phyloP scores from a whole-genome alignment of 1,140 invertebrate species.

The Drusus annulatus region DNA sequence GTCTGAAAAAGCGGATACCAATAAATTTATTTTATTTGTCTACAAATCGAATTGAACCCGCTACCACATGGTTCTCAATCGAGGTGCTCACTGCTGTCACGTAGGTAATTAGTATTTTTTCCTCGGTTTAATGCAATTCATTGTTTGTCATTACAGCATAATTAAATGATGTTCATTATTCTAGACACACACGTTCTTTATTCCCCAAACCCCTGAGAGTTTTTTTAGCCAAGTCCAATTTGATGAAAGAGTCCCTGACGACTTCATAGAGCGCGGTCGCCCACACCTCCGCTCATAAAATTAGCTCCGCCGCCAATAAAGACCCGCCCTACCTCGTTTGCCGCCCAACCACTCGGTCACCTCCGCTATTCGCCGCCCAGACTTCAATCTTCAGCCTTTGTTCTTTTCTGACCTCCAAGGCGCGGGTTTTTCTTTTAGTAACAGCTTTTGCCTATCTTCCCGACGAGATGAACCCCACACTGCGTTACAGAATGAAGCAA shows the following conservation, averaged over 20 bases:
- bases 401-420: background rate
- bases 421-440: background rate
- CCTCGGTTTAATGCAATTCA: too few relatives aligned
- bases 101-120: too few relatives aligned
- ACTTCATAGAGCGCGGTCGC: background rate
- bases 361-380: background rate
- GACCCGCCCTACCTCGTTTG: background rate
- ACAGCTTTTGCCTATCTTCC: background rate
- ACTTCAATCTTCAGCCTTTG: conserved; percentile 3
- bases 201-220: background rate
- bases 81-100: too few relatives aligned
- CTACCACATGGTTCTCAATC: too few relatives aligned
- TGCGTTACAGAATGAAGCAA: too few relatives aligned
- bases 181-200: background rate
- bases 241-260: conserved; percentile 3
- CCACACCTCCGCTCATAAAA: conserved; percentile 1
- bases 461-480: too few relatives aligned
- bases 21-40: too few relatives aligned
- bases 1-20: too few relatives aligned
- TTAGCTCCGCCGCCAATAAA: background rate
- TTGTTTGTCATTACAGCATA: too few relatives aligned
- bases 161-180: too few relatives aligned
- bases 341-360: background rate
- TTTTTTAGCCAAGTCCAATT: background rate
- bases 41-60: too few relatives aligned